phyloP scores from a whole-genome alignment of 92 coral and sea anemone genomes.

The Desmophyllum pertusum region DNA sequence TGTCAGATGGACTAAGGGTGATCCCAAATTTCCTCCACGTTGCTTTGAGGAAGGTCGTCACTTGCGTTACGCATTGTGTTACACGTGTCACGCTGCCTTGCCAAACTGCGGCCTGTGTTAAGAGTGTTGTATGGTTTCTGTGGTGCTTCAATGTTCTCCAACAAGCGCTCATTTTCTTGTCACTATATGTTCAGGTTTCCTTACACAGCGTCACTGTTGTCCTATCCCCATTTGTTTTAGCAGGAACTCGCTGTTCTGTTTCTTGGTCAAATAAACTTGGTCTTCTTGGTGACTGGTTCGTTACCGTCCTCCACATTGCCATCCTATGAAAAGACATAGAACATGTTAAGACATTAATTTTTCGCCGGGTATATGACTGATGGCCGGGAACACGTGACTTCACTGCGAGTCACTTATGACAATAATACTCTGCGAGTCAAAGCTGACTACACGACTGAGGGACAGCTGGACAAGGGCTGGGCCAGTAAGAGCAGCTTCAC shows the following conservation, averaged over 20 bases:
- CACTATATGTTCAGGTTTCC: neutral
- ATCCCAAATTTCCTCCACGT: neutral
- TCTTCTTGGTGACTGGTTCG: conserved; percentile 34
- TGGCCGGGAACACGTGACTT: neutral
- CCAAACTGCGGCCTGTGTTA: neutral
- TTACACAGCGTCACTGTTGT: neutral
- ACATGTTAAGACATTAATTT: no score
- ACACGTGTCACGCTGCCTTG: neutral
- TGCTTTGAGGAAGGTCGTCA: neutral
- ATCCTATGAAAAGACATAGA: neutral
- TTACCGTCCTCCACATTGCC: neutral
- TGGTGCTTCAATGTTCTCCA: neutral
- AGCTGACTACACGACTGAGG: no score
- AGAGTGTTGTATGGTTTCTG: neutral
- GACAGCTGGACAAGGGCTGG: no score
- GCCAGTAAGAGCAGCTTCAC: no score
- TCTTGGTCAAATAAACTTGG: conserved; percentile 4
- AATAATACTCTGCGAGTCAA: no score
- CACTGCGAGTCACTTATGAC: no score
- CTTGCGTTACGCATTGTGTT: neutral
- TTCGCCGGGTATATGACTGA: no score
- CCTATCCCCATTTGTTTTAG: neutral
- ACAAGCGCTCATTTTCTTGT: neutral
- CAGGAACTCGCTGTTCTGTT: neutral
- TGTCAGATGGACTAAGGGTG: no score